Base-by-base conservation (phyloP, 2,113 vertebrate species). In the Pao palembangensis region DNA sequence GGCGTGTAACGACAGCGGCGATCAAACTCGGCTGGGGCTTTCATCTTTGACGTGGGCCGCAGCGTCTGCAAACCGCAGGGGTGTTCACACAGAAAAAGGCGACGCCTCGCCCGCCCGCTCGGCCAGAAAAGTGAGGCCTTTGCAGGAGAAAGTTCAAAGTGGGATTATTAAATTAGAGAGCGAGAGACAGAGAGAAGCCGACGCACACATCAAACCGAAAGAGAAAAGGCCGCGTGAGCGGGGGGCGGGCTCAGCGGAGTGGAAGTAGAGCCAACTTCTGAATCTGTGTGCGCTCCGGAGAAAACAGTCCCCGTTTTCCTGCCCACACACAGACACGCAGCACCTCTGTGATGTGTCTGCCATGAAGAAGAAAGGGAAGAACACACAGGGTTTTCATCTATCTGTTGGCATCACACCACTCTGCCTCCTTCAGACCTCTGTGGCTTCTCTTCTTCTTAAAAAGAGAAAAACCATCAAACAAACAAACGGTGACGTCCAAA, bases 151-250 rank as follows among this genome's bases (percentile, higher is more conserved):
- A 78, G 78, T 85, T 91, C 85, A 91, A 91, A 89, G 82, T 59
- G 12, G 64, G 76, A 74, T 88, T 84, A 88, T 89, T 89, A 86
- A 89, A 88, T 88, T 86, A 84, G 62, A 88, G 76, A 74, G 78
- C 85, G 85, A 67, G 69, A 81, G 71, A 85, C 73, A 76, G 81
- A 84, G 58, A 82, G 79, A 81, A 82, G 74, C 57, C 79, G 85
- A 88, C 78, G 83, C 55, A 87, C 77, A 86, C 86, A 86, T 91
- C 86, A 90, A 85, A 88, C 8, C 34, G 63, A 14, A 55, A 72
- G 73, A 76, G 78, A 75, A 54, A 76, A 58, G 65, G 69, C 73
- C 68, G 1, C 8, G 28, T 31, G 28, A 31, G 28, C 28, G 83
- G 72, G 78, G 66, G 73, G 80, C 78, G 78, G 81, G 83, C 65